Base-by-base conservation (phyloP, 2,113 vertebrate genomes). In the Mormyrus lacerda region DNA sequence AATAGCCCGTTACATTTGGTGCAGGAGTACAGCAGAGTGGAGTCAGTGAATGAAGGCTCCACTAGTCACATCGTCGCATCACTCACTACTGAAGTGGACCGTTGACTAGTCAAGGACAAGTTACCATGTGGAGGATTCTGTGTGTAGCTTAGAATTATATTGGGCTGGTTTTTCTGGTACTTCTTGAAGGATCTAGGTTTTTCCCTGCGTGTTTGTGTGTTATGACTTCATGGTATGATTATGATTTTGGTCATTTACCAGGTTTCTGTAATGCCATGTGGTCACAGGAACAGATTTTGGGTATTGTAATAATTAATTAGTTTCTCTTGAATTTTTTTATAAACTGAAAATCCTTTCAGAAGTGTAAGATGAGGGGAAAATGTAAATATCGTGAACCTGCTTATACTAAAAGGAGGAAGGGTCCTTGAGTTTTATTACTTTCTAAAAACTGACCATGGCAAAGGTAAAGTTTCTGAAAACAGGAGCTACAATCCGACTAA, bases 401-500 rank as follows among this genome's bases (percentile, higher is more conserved):
- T 35, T 86, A n/a, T 15, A 27, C 3, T 85, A 31, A 31, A 27
- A 4, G 82, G 24, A 4, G 82, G 21, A 84, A 84, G 19, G 19
- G 24, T 47, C 42, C 19, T n/a, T 47, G 21, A 7, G 19, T 31
- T 85, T 47, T 48, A 85, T 85, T n/a, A 85, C 82, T 44, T 45
- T 85, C 42, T 47, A 53, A 6, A 19, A 85, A 44, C 88, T 89
- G 87, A 90, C 90, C 35, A 21, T 90, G 73, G 8, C 24, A 88
- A 51, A 91, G 91, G 91, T 91, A 93, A 44, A 91, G 91, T 91
- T 91, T 92, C 91, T 45, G 89, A 91, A 88, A 92, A 92, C 91
- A 90, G 88, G 88, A 89, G 87, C 88, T 84, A 42, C 10, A 31
- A 90, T 55, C 83, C 44, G 79, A 55, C 21, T 55, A 83, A 17